Conservation (phyloP, 2,797 vertebrate species). For the Amniataba percoides region DNA sequence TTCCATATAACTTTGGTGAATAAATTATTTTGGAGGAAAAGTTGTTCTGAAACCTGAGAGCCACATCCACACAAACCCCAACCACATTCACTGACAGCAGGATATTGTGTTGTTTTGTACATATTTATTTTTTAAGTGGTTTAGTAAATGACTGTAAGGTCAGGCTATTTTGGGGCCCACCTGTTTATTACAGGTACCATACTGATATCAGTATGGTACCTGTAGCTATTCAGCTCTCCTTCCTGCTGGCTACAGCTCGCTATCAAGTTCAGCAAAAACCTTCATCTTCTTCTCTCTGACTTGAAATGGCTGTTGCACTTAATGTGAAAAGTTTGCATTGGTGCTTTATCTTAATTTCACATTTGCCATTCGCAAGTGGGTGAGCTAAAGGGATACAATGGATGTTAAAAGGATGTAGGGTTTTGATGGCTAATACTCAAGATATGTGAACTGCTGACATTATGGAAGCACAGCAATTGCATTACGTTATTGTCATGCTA, state of each 20-base stretch:
- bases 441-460: conserved; percentile 16
- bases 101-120: conserved; percentile 60
- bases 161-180: conserved; percentile 36
- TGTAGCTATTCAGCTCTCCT: conserved; percentile 16
- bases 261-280: conserved; percentile 18
- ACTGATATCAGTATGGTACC: conserved; percentile 12
- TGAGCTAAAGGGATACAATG: conserved; percentile 12
- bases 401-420: not conserved
- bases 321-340: conserved; percentile 21
- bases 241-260: conserved; percentile 1
- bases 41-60: conserved; percentile 10
- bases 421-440: conserved; percentile 10
- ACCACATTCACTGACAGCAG: conserved; percentile 6
- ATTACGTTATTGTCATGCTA: not conserved
- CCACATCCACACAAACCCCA: not conserved
- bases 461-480: not conserved
- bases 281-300: conserved; percentile 17
- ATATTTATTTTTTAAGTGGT: conserved; percentile 79
- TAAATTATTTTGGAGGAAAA: conserved; percentile 17
- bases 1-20: conserved; percentile 24
- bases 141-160: conserved; percentile 27
- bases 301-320: conserved; percentile 60
- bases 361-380: conserved; percentile 8
- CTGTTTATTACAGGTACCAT: conserved; percentile 3
- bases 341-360: conserved; percentile 24